Evolutionary conservation across 2,888 invertebrate genomes (phyloP), one percentile per base, ranked within the genome.

Genomic region (Arge pagana): DNA sequence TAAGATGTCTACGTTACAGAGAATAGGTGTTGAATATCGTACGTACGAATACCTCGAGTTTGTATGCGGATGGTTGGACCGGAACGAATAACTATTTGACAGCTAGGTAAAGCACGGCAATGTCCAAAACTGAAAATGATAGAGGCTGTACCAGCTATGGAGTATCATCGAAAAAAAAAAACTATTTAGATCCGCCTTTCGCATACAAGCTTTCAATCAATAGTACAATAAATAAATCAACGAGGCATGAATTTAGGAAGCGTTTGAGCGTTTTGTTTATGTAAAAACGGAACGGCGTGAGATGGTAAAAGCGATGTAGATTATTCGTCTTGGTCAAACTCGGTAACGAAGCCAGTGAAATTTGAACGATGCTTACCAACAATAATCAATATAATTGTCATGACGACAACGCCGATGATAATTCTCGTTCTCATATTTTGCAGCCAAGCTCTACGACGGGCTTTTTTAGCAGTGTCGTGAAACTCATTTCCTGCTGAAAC

Each of bases 81-180:
- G 50, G 52, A 33, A 52, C 33, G 50, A 57, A 65, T 65, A 56
- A 65, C 62, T 72, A 72, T 67, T 67, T 72, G 62, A 72, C 62
- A 64, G 68, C 72, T 65, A 72, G 67, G 66, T 72, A 72, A 71
- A 72, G 68, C 64, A 68, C 72, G 67, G 59, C 55, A 64, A 71
- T 61, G 66, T 72, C 72, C 63, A 72, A 58, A 66, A 72, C 72
- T 72, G 72, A 69, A 72, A 72, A 67, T 54, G 60, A 62, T 56
- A 67, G 55, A 58, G 58, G 56, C 42, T 50, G 45, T 52, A 56
- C 63, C 56, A 52, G 56, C 56, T 59, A 54, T 40, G 33, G 41
- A 49, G 26, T 33, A 35, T 10, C 7, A n/a, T n/a, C n/a, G n/a
- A n/a, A n/a, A n/a, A n/a, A n/a, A n/a, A n/a, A n/a, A n/a, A n/a